Evolutionary conservation across 2,113 vertebrate species (phyloP).

Genomic region (Sisor rabdophorus): DNA sequence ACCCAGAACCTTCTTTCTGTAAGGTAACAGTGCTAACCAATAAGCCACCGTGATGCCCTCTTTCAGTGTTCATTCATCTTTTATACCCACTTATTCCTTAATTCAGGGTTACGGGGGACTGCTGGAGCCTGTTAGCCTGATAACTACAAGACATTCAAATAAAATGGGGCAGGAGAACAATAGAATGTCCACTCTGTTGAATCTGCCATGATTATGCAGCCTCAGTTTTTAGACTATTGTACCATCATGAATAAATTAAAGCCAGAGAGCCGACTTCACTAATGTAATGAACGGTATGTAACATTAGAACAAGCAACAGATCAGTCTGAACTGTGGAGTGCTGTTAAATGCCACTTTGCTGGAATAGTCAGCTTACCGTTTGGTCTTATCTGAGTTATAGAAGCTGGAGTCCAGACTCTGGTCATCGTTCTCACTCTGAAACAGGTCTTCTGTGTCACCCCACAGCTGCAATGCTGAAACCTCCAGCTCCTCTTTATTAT

Average conservation of each 20-base stretch:
- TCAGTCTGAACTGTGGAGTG: slow-evolving; percentile 2
- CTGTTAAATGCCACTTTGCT: slow-evolving; percentile 50
- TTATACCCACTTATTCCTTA: no score
- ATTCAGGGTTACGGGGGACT: no score
- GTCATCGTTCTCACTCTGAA: slow-evolving; percentile 56
- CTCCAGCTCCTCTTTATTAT: slow-evolving; percentile 13
- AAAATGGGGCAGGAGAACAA: no score
- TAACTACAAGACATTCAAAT: no score
- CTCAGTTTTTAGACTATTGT: slow-evolving; percentile 50
- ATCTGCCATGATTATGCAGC: slow-evolving; percentile 37
- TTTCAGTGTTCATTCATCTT: no score
- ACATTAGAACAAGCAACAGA: slow-evolving; percentile 22
- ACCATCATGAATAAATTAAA: slow-evolving; percentile 50
- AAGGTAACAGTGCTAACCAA: no score
- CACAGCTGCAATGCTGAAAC: slow-evolving; percentile 18
- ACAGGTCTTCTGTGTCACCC: slow-evolving; percentile 38
- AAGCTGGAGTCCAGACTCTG: slow-evolving; percentile 48
- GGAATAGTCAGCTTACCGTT: slow-evolving; percentile 59
- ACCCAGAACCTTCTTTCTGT: no score
- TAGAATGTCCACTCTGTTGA: no score
- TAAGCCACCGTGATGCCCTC: no score
- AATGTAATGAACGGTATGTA: slow-evolving; percentile 49
- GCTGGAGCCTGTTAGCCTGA: no score
- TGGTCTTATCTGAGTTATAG: slow-evolving; percentile 63
- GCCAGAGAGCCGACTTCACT: slow-evolving; percentile 31